A percentile compares a stretch with the other conserved stretches of the same genome.
Conservation (phyloP, 2,888 invertebrate species). For the Pseudoips prasinana region DNA sequence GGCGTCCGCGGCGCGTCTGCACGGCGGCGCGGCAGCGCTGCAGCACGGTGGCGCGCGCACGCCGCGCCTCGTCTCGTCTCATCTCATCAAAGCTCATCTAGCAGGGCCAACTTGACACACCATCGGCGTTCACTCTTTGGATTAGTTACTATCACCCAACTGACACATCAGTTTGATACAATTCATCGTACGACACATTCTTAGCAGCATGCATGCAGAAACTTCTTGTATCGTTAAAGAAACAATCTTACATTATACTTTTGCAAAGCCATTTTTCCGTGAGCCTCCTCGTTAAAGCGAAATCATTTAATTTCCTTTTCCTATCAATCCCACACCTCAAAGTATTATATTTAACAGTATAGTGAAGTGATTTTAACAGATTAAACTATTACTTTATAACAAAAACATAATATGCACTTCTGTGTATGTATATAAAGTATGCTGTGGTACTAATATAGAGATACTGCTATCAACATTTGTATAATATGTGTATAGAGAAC, state of each 20-base stretch:
- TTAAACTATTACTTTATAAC: slow-evolving; percentile 74
- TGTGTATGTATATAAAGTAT: slow-evolving; percentile 57
- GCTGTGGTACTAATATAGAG: slow-evolving; percentile 48
- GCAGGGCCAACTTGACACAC: slow-evolving; percentile 44
- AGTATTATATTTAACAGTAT: slow-evolving; percentile 50
- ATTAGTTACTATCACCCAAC: slow-evolving; percentile 62
- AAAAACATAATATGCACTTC: slow-evolving; percentile 66
- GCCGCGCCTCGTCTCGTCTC: slow-evolving; percentile 37
- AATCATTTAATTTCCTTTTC: slow-evolving; percentile 52
- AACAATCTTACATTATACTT: slow-evolving; percentile 53
- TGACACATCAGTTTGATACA: slow-evolving; percentile 42
- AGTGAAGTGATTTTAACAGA: slow-evolving; percentile 66
- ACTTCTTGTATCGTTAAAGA: slow-evolving; percentile 48
- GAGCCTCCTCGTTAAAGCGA: slow-evolving; percentile 69
- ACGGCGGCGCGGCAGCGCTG: slow-evolving; percentile 6
- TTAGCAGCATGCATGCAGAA: slow-evolving; percentile 51
- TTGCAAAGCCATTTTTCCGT: slow-evolving; percentile 58
- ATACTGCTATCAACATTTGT: slow-evolving; percentile 69
- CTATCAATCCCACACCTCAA: slow-evolving; percentile 59
- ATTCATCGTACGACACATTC: slow-evolving; percentile 46
- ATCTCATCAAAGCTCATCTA: slow-evolving; percentile 45
- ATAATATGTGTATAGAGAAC: slow-evolving; percentile 70
- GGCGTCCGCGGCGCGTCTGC: slow-evolving; percentile 4
- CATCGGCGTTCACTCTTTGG: slow-evolving; percentile 57
- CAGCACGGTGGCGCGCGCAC: slow-evolving; percentile 13